Evolutionary conservation across 2,113 vertebrate genomes (phyloP).

Genomic region (Bufo gargarizans): DNA sequence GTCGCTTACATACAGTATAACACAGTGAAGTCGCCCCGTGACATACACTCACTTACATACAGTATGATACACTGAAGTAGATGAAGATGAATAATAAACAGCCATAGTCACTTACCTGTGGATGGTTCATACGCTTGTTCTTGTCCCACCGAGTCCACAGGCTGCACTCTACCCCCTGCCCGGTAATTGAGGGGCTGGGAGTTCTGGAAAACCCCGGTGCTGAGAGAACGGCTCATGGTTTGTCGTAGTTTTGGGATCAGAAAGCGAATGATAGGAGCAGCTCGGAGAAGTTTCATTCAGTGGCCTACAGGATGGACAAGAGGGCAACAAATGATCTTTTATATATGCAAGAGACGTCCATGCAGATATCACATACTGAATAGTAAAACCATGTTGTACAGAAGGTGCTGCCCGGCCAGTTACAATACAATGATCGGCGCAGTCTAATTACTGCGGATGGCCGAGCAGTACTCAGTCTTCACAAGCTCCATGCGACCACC

Average conservation of each 20-base stretch:
- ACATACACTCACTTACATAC: not conserved
- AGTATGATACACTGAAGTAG: not conserved
- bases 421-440: too few species aligned
- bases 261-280: slow-evolving; percentile 1
- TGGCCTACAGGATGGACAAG: not conserved
- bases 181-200: slow-evolving; percentile 86
- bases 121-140: slow-evolving; percentile 89
- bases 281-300: slow-evolving; percentile 32
- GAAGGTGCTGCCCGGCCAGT: too few species aligned
- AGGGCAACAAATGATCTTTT: too few species aligned
- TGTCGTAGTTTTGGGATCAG: slow-evolving; percentile 45
- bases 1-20: too few species aligned
- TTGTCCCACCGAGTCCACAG: slow-evolving; percentile 65
- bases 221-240: slow-evolving; percentile 71
- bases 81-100: not conserved
- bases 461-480: too few species aligned
- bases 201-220: slow-evolving; percentile 72
- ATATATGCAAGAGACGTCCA: too few species aligned
- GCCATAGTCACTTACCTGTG: slow-evolving; percentile 74
- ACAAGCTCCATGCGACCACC: too few species aligned
- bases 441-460: too few species aligned
- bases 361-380: too few species aligned
- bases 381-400: too few species aligned
- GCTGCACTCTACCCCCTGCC: slow-evolving; percentile 77
- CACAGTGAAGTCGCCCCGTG: too few species aligned